Evolutionary conservation across 2,113 vertebrate genomes (phyloP), one percentile per base, ranked within the genome.

Genomic region (Engraulis encrasicolus): DNA sequence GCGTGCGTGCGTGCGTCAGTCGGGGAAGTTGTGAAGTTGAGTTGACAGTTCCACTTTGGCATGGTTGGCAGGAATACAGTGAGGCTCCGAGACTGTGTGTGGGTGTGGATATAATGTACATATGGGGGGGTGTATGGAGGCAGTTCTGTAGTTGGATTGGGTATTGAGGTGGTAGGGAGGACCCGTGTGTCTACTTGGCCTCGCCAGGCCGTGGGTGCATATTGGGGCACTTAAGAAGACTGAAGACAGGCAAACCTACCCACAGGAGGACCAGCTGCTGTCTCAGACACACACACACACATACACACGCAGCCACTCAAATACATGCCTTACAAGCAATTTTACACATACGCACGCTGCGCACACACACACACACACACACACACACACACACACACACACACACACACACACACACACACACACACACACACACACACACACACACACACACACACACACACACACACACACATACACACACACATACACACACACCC

Each of bases 171-270:
- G 27, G 66, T 17, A 15, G 66, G 66, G 66, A 74, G 66, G 66
- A 34, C 27, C 66, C 31, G 66, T 27, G 66, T 27, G 66, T 74
- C 66, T 14, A 31, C 27, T 74, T 74, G 1, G 34, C 23, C 34
- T 74, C 34, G 66, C 27, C 31, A 74, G 66, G 66, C 31, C 66
- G 66, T 34, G 14, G 23, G 12, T 15, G 27, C 66, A 36, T 74
- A 74, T 74, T 74, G 66, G 66, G 66, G 66, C 66, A 74, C 66
- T 74, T 11, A 74, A n/a, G n/a, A n/a, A n/a, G n/a, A 14, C 66
- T 74, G 27, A 74, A 31, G 66, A 74, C 66, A 74, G 66, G 66
- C 23, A 74, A 31, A n/a, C n/a, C n/a, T n/a, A n/a, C 66, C 66
- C 27, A 74, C 27, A 74, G 15, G 66, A 74, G 66, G 5, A 23